These are phyloP conservation scores for Tupaia chinensis DNA, from an alignment of 2,113 vertebrate species.

Conservation along the genomic window DNA sequence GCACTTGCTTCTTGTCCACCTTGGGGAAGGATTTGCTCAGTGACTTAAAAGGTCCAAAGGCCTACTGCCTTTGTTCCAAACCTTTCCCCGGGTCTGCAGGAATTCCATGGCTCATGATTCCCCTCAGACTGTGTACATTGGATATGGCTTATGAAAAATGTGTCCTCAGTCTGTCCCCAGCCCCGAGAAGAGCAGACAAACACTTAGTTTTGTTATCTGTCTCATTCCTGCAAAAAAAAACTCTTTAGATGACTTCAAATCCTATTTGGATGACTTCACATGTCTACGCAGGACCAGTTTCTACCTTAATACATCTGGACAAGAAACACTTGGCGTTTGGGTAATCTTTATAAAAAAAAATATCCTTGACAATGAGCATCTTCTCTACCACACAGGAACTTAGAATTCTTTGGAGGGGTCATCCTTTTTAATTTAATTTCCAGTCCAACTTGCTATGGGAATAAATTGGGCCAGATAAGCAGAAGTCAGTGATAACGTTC, in stretches of 20 bases:
- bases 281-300: neutral
- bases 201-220: slow-evolving; percentile 8
- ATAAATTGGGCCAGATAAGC: neutral
- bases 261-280: neutral
- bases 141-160: neutral
- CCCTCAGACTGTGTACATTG: neutral
- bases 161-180: neutral
- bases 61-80: neutral
- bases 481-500: neutral
- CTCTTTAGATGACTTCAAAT: neutral
- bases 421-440: neutral
- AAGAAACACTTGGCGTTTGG: neutral
- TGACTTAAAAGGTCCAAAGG: neutral
- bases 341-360: neutral
- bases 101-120: neutral
- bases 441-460: neutral
- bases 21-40: neutral
- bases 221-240: neutral
- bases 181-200: neutral
- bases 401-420: neutral
- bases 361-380: neutral
- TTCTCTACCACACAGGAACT: neutral
- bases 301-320: neutral
- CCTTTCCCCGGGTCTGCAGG: neutral
- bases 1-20: neutral